Evolutionary conservation across 2,888 invertebrate genomes (phyloP).

Genomic region (Eretmocerus hayati): DNA sequence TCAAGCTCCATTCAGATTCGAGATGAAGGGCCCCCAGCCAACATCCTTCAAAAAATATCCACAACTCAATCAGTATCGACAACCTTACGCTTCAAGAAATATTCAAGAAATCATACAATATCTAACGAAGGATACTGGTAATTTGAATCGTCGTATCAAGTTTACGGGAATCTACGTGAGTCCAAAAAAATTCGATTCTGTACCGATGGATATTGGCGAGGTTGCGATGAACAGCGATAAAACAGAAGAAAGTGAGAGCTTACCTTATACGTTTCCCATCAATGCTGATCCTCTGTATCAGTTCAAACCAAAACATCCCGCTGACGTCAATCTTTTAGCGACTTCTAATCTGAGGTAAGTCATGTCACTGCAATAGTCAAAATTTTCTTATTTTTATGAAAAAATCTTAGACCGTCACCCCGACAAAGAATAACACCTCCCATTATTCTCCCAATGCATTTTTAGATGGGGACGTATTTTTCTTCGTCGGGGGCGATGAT

Average conservation of each 20-base stretch:
- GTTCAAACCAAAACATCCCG: conserved; percentile 66
- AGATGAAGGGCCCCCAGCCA: conserved; percentile 39
- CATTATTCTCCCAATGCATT: no score
- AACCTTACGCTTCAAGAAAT: conserved; percentile 40
- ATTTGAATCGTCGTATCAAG: conserved; percentile 39
- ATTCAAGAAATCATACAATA: conserved; percentile 46
- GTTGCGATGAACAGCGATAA: conserved; percentile 33
- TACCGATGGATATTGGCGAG: conserved; percentile 28
- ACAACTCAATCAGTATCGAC: conserved; percentile 40
- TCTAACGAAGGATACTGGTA: conserved; percentile 31
- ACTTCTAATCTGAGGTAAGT: conserved; percentile 45
- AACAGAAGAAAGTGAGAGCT: conserved; percentile 31
- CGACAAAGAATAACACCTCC: no score
- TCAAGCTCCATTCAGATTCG: conserved; percentile 51
- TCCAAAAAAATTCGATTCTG: conserved; percentile 38
- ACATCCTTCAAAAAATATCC: conserved; percentile 41
- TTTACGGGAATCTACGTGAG: conserved; percentile 45
- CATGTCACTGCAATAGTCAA: no score
- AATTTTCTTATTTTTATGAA: no score
- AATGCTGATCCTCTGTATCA: conserved; percentile 59
- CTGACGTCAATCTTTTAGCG: conserved; percentile 67
- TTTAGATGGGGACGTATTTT: no score
- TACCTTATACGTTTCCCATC: conserved; percentile 34
- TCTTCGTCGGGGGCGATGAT: no score
- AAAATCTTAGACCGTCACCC: no score